Evolutionary conservation across 1,140 invertebrate species (phyloP), one percentile per base, ranked within the genome.

Genomic region (Laupala kohalensis): DNA sequence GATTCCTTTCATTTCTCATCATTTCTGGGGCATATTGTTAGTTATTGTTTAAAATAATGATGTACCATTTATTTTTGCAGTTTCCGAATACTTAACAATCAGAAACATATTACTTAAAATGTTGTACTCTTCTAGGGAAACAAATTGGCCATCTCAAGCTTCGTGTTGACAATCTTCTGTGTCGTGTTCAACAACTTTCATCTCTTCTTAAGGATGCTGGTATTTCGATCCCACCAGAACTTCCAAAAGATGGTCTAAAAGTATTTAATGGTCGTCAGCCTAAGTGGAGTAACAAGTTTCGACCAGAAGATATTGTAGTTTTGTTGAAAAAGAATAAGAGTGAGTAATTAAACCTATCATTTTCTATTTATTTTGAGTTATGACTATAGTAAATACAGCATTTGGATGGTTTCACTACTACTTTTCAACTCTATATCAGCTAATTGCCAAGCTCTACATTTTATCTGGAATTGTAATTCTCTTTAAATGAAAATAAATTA

Each of bases 251-350:
- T 6, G 63, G 53, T 19, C 70, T 74, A 13, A 73, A 74, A 69
- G 28, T 69, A 6, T 70, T 75, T 3, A 73, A 72, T 12, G 73
- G 74, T n/a, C 15, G 71, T 15, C 80, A 81, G 2, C 74, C 81
- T 4, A 81, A 82, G 74, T 83, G 82, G 81, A 81, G 80, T 1
- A 83, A 82, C 71, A 83, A 81, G 76, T 80, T 83, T 53, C 82
- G 80, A 70, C 77, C 80, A 9, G 80, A 81, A 25, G 80, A 79
- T 23, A 76, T 27, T 26, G 6, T 2, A 24, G 25, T 70, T 6
- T 62, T 70, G 5, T 13, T 70, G 24, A 69, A 73, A 37, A 73
- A 67, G 25, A 64, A 26, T 24, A 72, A 72, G 37, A 67, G 29
- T 19, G 68, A 66, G 67, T 24, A 71, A 19, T 15, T 4, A 9